These are phyloP conservation scores for Cepaea hortensis DNA, from an alignment of 2,888 invertebrate species.

Conservation along the genomic window DNA sequence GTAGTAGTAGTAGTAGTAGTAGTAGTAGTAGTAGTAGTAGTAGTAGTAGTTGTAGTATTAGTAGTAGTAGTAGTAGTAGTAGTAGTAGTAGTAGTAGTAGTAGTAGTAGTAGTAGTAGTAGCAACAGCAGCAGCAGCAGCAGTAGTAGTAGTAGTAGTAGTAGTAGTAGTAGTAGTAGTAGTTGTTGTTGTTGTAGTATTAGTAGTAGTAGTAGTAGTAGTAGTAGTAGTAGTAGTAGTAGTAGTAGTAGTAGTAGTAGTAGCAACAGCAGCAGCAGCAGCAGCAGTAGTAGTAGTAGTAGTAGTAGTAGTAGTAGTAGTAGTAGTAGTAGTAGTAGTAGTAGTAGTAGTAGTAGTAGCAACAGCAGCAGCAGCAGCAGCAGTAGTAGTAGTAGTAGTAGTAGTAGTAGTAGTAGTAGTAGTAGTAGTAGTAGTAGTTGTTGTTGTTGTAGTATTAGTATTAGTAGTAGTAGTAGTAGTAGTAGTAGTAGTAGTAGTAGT, in stretches of 20 bases:
- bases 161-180: too few species aligned
- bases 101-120: constrained; percentile 2
- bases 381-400: constrained; percentile 8
- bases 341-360: constrained; percentile 11
- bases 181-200: too few species aligned
- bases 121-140: background rate
- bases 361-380: background rate
- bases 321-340: constrained; percentile 18
- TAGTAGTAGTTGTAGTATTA: constrained; percentile 35
- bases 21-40: too few species aligned
- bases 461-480: too few species aligned
- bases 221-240: constrained; percentile 50
- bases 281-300: constrained; percentile 47
- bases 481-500: background rate
- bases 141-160: too few species aligned
- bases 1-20: too few species aligned
- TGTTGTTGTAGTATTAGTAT: too few species aligned
- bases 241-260: constrained; percentile 50
- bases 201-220: constrained; percentile 49
- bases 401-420: constrained; percentile 30
- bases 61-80: constrained; percentile 50
- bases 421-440: constrained; percentile 8
- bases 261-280: background rate
- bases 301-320: constrained; percentile 17
- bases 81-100: constrained; percentile 43